These are phyloP conservation scores for Syrista parreyssii DNA, from an alignment of 2,888 invertebrate species.

Conservation along the genomic window DNA sequence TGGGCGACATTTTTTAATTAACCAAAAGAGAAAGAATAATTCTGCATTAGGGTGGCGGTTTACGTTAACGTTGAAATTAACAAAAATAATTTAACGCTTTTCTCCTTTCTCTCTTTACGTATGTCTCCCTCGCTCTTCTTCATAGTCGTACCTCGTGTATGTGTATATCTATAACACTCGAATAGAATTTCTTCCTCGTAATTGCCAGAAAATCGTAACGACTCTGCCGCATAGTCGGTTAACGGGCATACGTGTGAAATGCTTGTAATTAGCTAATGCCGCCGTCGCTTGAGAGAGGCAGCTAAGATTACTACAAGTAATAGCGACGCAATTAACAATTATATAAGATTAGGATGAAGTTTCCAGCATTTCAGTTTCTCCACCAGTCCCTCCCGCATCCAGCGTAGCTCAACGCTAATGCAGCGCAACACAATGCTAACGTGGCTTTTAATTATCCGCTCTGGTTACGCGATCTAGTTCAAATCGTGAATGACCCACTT, in stretches of 20 bases:
- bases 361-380: constrained; percentile 4
- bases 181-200: not conserved
- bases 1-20: not conserved
- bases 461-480: constrained; percentile 29
- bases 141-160: not conserved
- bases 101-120: not conserved
- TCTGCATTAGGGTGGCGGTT: not conserved
- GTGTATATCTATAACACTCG: not conserved
- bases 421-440: constrained; percentile 34
- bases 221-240: not conserved
- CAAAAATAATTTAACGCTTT: not conserved
- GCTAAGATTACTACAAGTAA: constrained; percentile 19
- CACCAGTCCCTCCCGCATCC: not conserved
- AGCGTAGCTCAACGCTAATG: constrained; percentile 3
- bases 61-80: not conserved
- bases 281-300: constrained; percentile 10
- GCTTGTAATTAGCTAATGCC: constrained; percentile 18
- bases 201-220: not conserved
- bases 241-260: constrained; percentile 6
- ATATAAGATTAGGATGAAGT: constrained; percentile 23
- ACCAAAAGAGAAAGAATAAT: not conserved
- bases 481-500: constrained; percentile 3
- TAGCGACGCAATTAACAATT: constrained; percentile 23
- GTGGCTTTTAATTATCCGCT: constrained; percentile 42
- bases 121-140: not conserved